Base-by-base conservation (phyloP, 2,113 vertebrate species). In the Pycnonotus jocosus region DNA sequence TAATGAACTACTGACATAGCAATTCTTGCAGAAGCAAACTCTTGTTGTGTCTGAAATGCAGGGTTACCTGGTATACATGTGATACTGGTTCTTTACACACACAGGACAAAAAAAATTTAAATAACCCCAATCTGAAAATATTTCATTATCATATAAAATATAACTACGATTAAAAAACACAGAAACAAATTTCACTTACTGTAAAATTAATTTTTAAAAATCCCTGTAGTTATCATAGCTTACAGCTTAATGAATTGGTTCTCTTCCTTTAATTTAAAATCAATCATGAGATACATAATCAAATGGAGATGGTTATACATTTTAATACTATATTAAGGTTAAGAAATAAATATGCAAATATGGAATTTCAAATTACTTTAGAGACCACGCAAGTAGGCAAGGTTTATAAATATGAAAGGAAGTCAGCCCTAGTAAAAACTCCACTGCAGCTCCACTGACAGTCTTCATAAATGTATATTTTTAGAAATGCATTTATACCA, bases 321-420 rank as follows among this genome's bases (percentile, higher is more conserved):
- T 80, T 85, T 70, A 86, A 69, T 88, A 66, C 42, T 83, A 70
- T 0, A 11, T 80, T 83, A 96, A 88, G 90, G 94, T 96, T 92
- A 95, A 92, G 79, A 93, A 90, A 94, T 88, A 90, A 93, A 83
- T 93, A 96, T 81, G 92, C 82, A 96, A 94, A 96, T 83, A 78
- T 28, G 30, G 68, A 90, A 77, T 92, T 90, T 70, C 42, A 92
- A 90, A 95, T 93, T 92, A 54, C 88, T 93, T 94, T 86, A 86
- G 90, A 94, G 88, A 86, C 74, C 80, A 81, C 0, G 4, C 47
- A 92, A 86, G 58, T 54, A 92, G 50, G 30, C 76, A 83, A 90
- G 85, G 84, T 77, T 92, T 92, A 90, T 92, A 94, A 95, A 93
- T 88, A 94, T 73, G 80, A 95, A 95, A 94, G 74, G 47, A 92